phyloP scores from a whole-genome alignment of 1,140 invertebrate genomes.

The Caenorhabditis tropicalis region DNA sequence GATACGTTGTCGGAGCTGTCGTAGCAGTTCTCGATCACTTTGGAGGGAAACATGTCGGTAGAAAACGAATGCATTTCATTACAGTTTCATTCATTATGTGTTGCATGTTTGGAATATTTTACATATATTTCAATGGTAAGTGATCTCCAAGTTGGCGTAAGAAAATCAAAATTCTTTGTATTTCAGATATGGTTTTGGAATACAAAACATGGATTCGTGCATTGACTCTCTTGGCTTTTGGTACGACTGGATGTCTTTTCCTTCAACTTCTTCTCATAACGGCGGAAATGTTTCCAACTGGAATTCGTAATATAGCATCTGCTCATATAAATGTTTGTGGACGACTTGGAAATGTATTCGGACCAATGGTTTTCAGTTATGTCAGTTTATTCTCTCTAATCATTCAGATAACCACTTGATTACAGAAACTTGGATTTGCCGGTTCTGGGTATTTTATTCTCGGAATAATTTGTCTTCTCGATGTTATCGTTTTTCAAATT shows the following conservation, averaged over 20 bases:
- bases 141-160: background rate
- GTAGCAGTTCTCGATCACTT: slow-evolving; percentile 45
- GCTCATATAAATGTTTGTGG: slow-evolving; percentile 50
- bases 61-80: slow-evolving; percentile 39
- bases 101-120: slow-evolving; percentile 34
- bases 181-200: slow-evolving; percentile 9
- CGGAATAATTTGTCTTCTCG: slow-evolving; percentile 9
- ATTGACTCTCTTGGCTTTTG: slow-evolving; percentile 48
- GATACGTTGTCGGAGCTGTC: slow-evolving; percentile 43
- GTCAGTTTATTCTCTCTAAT: slow-evolving; percentile 12
- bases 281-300: slow-evolving; percentile 49
- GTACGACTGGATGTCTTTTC: slow-evolving; percentile 45
- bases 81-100: slow-evolving; percentile 27
- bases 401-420: background rate
- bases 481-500: background rate
- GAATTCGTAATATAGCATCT: slow-evolving; percentile 41
- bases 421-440: slow-evolving; percentile 15
- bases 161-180: background rate
- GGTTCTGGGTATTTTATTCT: slow-evolving; percentile 19
- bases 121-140: slow-evolving; percentile 13
- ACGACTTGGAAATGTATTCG: slow-evolving; percentile 47
- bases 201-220: slow-evolving; percentile 16
- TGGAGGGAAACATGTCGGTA: slow-evolving; percentile 25
- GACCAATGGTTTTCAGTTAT: slow-evolving; percentile 47
- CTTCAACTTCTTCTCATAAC: slow-evolving; percentile 32